Conservation (phyloP, 2,797 vertebrate genomes). For the Spea hammondii region DNA sequence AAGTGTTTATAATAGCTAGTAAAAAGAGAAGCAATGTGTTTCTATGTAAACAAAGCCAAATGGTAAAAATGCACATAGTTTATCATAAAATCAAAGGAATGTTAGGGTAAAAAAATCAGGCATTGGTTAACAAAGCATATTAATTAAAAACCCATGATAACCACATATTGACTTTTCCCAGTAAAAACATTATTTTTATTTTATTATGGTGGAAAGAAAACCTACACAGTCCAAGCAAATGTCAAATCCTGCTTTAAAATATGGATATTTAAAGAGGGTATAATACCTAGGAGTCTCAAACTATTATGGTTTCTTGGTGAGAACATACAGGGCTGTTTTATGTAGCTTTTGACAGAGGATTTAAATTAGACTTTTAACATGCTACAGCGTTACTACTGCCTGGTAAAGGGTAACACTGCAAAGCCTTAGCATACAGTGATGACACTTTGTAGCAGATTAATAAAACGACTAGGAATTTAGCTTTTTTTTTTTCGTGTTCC, state of each 20-base stretch:
- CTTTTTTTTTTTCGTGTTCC: conserved; percentile 65
- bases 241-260: conserved; percentile 71
- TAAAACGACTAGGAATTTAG: conserved; percentile 65
- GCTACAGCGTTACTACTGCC: conserved; percentile 61
- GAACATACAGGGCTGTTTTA: conserved; percentile 68
- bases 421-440: conserved; percentile 62
- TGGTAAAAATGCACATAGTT: conserved; percentile 71
- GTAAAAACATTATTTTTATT: conserved; percentile 60
- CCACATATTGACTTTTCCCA: conserved; percentile 51
- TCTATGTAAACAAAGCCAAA: conserved; percentile 52
- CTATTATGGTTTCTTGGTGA: conserved; percentile 69
- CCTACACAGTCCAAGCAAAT: conserved; percentile 59
- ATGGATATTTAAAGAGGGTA: conserved; percentile 71
- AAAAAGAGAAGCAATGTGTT: conserved; percentile 62
- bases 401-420: conserved; percentile 58
- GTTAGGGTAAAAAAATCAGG: conserved; percentile 31
- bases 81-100: conserved; percentile 66
- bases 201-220: conserved; percentile 57
- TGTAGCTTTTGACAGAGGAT: conserved; percentile 70
- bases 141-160: conserved; percentile 51
- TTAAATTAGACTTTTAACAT: conserved; percentile 68
- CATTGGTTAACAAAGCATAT: conserved; percentile 46
- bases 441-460: conserved; percentile 68
- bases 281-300: conserved; percentile 74
- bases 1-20: conserved; percentile 73